phyloP scores from a whole-genome alignment of 1,140 invertebrate genomes.

The Anastatus disparis region DNA sequence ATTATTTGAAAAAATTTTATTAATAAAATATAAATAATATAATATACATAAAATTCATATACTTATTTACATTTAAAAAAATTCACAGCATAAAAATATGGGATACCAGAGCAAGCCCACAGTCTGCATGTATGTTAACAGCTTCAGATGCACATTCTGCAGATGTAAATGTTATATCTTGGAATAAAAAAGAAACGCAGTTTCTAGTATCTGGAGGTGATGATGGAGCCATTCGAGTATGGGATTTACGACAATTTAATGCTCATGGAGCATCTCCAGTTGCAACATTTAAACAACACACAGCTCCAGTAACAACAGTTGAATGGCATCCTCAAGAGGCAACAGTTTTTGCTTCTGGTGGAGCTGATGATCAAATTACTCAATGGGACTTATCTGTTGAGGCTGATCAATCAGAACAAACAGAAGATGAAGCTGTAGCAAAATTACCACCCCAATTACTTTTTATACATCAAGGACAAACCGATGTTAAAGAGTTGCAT shows the following conservation, averaged over 20 bases:
- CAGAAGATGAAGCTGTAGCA: slow-evolving; percentile 71
- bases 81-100: slow-evolving; percentile 81
- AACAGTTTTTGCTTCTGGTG: slow-evolving; percentile 92
- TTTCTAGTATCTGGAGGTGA: slow-evolving; percentile 82
- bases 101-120: slow-evolving; percentile 86
- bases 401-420: slow-evolving; percentile 73
- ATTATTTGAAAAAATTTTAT: neutral
- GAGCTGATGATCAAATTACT: slow-evolving; percentile 95
- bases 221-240: slow-evolving; percentile 93
- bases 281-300: slow-evolving; percentile 95
- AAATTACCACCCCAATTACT: slow-evolving; percentile 93
- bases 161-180: slow-evolving; percentile 98
- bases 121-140: slow-evolving; percentile 93
- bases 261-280: slow-evolving; percentile 78
- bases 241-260: slow-evolving; percentile 93
- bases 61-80: slow-evolving; percentile 1
- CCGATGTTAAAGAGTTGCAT: slow-evolving; percentile 97
- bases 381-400: slow-evolving; percentile 97
- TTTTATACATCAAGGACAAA: slow-evolving; percentile 98
- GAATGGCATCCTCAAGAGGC: slow-evolving; percentile 96
- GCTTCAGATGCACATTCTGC: slow-evolving; percentile 85
- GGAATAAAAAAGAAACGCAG: slow-evolving; percentile 89
- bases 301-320: slow-evolving; percentile 90
- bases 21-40: neutral
- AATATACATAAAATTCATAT: neutral